These are phyloP conservation scores for Caerostris extrusa DNA, from an alignment of 1,140 invertebrate species.

Conservation along the genomic window DNA sequence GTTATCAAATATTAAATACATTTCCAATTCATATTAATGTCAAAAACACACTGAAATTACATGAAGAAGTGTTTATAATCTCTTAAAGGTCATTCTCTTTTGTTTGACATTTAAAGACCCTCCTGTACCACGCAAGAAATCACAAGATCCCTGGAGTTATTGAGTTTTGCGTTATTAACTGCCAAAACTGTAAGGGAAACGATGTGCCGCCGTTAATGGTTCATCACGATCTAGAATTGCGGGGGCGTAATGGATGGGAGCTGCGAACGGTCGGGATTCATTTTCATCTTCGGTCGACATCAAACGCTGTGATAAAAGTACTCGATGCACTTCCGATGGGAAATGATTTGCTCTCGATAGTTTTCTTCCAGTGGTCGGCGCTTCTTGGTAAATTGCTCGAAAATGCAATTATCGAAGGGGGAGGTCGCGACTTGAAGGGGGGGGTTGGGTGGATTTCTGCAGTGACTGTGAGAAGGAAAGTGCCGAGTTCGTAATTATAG, in stretches of 20 bases:
- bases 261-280: neutral
- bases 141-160: neutral
- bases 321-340: neutral
- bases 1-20: too few relatives aligned
- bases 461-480: neutral
- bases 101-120: neutral
- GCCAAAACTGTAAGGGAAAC: neutral
- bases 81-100: neutral
- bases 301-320: neutral
- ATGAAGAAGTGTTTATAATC: too few relatives aligned
- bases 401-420: neutral
- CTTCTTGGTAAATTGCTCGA: neutral
- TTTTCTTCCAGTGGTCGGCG: neutral
- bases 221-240: neutral
- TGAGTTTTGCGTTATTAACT: neutral
- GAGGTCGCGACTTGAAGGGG: too few relatives aligned
- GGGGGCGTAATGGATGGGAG: neutral
- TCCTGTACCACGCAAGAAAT: neutral
- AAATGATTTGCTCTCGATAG: neutral
- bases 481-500: too few relatives aligned
- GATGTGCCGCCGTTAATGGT: slow-evolving; percentile 4
- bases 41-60: too few relatives aligned
- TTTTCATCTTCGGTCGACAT: slow-evolving; percentile 1
- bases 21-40: too few relatives aligned
- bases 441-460: too few relatives aligned